These are phyloP conservation scores for Eudemis profundana DNA, from an alignment of 2,888 invertebrate genomes.

Conservation along the genomic window DNA sequence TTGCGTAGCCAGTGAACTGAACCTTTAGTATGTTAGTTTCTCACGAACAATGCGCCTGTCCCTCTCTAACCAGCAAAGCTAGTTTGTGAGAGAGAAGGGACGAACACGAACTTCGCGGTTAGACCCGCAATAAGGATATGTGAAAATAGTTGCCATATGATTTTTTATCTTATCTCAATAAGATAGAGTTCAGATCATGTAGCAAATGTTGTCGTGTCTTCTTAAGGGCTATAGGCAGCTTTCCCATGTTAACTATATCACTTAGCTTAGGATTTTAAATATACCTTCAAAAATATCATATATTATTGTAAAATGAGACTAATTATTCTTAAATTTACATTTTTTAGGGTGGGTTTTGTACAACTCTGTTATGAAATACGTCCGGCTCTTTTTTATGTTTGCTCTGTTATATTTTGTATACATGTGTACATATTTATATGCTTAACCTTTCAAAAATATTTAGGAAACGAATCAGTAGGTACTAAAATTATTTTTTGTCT, in stretches of 20 bases:
- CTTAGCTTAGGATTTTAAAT: not conserved
- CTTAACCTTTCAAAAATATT: no score
- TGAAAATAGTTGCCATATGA: not conserved
- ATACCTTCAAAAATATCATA: conserved; percentile 16
- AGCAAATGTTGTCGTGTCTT: no score
- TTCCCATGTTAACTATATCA: not conserved
- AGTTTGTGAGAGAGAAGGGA: conserved; percentile 1
- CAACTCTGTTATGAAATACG: not conserved
- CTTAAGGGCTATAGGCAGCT: not conserved
- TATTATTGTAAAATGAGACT: not conserved
- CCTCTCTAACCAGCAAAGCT: conserved; percentile 10
- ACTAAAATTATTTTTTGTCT: no score
- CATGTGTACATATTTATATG: no score
- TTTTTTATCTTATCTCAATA: not conserved
- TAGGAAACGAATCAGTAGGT: no score
- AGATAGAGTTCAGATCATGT: not conserved
- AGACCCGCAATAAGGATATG: not conserved
- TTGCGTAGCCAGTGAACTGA: conserved; percentile 3
- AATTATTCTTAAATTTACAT: not conserved
- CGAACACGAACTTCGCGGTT: not conserved
- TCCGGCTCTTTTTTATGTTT: no score
- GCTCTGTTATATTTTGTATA: not conserved
- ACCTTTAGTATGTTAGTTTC: not conserved
- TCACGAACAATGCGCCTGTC: not conserved
- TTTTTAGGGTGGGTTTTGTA: not conserved